Evolutionary conservation across 1,140 invertebrate species (phyloP).

Genomic region (Rhysida immarginata): DNA sequence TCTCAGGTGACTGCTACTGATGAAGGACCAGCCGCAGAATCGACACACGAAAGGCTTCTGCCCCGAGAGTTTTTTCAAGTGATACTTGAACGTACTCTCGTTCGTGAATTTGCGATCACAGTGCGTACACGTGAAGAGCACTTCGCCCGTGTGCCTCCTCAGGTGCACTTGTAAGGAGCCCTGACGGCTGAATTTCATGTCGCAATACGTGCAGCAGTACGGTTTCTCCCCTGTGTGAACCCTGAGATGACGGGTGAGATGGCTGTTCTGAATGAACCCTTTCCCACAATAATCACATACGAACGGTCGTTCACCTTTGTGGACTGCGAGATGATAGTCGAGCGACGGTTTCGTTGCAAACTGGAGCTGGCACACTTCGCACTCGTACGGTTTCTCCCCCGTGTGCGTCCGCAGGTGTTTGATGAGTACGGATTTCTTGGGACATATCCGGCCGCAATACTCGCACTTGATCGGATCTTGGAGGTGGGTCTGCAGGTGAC

Average conservation of each 20-base stretch:
- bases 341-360: slow-evolving; percentile 13
- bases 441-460: background rate
- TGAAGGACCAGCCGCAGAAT: background rate
- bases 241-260: slow-evolving; percentile 32
- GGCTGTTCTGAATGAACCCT: slow-evolving; percentile 18
- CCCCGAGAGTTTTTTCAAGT: background rate
- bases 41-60: background rate
- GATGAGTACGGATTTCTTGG: background rate
- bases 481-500: background rate
- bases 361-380: slow-evolving; percentile 20
- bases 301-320: slow-evolving; percentile 20
- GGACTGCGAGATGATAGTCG: slow-evolving; percentile 13
- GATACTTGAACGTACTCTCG: background rate
- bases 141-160: slow-evolving; percentile 37
- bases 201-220: slow-evolving; percentile 32
- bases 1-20: background rate
- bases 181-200: slow-evolving; percentile 15
- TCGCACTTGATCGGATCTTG: background rate
- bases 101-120: slow-evolving; percentile 19
- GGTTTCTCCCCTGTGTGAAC: slow-evolving; percentile 38
- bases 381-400: slow-evolving; percentile 20
- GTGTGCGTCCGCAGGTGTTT: slow-evolving; percentile 18
- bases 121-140: slow-evolving; percentile 31
- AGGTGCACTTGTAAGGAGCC: slow-evolving; percentile 28
- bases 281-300: slow-evolving; percentile 18